These are phyloP conservation scores for Leptestheria dahalacensis DNA, from an alignment of 1,140 invertebrate species.

Conservation along the genomic window DNA sequence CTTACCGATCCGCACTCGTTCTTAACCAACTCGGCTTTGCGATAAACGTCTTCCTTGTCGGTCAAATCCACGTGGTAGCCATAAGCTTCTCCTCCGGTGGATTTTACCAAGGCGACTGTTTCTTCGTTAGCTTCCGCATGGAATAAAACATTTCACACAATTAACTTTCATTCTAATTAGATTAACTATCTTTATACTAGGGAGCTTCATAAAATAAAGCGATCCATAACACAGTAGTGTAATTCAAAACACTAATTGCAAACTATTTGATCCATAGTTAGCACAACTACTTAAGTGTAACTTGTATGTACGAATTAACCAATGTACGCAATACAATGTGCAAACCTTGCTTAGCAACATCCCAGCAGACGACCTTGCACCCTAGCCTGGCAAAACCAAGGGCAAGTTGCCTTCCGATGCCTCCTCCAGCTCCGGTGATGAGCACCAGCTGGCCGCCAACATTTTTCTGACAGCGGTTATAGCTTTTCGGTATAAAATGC, in stretches of 20 bases:
- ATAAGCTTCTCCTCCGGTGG: slow-evolving; percentile 47
- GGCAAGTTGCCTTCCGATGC: slow-evolving; percentile 69
- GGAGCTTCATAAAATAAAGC: too few species aligned
- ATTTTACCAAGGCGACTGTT: slow-evolving; percentile 46
- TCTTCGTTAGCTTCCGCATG: slow-evolving; percentile 50
- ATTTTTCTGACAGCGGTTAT: slow-evolving; percentile 38
- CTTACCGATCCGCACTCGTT: slow-evolving; percentile 66
- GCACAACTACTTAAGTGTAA: too few species aligned
- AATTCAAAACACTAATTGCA: too few species aligned
- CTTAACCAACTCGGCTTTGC: slow-evolving; percentile 58
- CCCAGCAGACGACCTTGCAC: slow-evolving; percentile 74
- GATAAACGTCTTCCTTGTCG: slow-evolving; percentile 61
- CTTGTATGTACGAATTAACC: not conserved
- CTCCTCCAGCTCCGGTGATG: slow-evolving; percentile 80
- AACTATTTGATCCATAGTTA: too few species aligned
- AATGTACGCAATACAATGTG: not conserved
- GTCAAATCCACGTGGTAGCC: slow-evolving; percentile 70
- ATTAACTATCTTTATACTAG: too few species aligned
- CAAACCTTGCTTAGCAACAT: slow-evolving; percentile 69
- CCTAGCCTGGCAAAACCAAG: slow-evolving; percentile 59
- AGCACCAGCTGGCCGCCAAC: slow-evolving; percentile 61
- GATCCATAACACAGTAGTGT: too few species aligned
- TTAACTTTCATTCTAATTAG: not conserved
- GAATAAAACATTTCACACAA: not conserved
- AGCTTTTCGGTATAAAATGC: slow-evolving; percentile 31